These are phyloP conservation scores for Channallabes apus DNA, from an alignment of 2,797 vertebrate species.

Conservation along the genomic window DNA sequence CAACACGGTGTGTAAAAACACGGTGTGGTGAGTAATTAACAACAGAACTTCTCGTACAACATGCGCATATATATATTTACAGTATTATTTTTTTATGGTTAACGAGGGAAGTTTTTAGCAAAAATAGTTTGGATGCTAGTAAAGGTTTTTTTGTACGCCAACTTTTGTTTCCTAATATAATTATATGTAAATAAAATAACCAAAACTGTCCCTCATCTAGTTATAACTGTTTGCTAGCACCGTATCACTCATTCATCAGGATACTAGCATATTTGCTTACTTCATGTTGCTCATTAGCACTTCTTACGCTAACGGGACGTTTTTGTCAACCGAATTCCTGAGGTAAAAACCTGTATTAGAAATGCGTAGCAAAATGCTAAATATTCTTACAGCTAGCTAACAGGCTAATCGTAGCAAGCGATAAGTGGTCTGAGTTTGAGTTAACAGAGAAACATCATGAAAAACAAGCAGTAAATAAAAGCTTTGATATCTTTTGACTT, in stretches of 20 bases:
- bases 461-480: neutral
- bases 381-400: neutral
- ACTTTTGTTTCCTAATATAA: neutral
- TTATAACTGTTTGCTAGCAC: no score
- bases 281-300: no score
- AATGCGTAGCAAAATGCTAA: neutral
- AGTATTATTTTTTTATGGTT: neutral
- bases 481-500: neutral
- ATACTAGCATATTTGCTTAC: no score
- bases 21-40: slow-evolving; percentile 28
- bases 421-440: neutral
- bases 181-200: no score
- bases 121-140: neutral
- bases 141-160: neutral
- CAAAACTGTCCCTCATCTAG: no score
- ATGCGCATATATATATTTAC: neutral
- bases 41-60: slow-evolving; percentile 11
- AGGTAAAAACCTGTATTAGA: neutral
- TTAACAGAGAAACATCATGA: neutral
- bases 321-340: no score
- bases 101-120: neutral
- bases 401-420: neutral
- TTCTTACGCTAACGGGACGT: no score
- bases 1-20: slow-evolving; percentile 11
- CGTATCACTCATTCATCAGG: no score